Percentiles rank a stretch among this genome's conserved stretches.
These are phyloP conservation scores for Chlamydotis undulata DNA, from an alignment of 2,113 vertebrate species.

Conservation along the genomic window DNA sequence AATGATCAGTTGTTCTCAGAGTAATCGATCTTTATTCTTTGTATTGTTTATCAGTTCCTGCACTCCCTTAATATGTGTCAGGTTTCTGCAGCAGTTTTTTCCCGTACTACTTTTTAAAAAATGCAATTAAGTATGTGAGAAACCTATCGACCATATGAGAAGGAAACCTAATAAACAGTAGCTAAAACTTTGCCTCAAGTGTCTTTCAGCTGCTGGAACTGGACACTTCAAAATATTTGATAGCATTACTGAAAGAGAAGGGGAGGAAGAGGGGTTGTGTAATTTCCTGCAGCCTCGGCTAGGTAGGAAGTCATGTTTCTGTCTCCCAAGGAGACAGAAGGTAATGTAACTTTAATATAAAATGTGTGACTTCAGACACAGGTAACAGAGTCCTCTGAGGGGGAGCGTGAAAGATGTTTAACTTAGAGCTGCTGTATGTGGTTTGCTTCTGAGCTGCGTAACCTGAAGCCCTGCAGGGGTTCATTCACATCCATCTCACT, in stretches of 20 bases:
- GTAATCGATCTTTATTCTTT: conserved; percentile 1
- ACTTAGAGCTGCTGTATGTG: background rate
- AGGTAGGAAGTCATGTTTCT: background rate
- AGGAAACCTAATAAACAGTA: background rate
- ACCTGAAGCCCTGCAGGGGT: background rate
- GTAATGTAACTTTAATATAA: background rate
- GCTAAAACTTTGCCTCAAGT: background rate
- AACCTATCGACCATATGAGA: background rate
- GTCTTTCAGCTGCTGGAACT: background rate
- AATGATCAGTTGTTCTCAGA: conserved; percentile 28
- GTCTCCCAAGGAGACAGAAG: background rate
- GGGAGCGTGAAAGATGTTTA: background rate
- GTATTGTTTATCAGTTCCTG: background rate
- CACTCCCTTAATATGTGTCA: background rate
- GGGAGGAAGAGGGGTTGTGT: background rate
- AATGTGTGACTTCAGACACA: background rate
- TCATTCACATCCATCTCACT: background rate
- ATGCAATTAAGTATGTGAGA: background rate
- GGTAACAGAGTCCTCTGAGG: background rate
- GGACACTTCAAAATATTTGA: background rate
- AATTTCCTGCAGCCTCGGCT: background rate
- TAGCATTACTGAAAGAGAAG: background rate
- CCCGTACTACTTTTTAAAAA: background rate
- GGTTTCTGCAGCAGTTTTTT: background rate
- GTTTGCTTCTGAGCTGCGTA: background rate